Percentiles rank a stretch among this genome's conserved stretches.
Conservation (phyloP, 1,140 invertebrate species). For the Atta texana region DNA sequence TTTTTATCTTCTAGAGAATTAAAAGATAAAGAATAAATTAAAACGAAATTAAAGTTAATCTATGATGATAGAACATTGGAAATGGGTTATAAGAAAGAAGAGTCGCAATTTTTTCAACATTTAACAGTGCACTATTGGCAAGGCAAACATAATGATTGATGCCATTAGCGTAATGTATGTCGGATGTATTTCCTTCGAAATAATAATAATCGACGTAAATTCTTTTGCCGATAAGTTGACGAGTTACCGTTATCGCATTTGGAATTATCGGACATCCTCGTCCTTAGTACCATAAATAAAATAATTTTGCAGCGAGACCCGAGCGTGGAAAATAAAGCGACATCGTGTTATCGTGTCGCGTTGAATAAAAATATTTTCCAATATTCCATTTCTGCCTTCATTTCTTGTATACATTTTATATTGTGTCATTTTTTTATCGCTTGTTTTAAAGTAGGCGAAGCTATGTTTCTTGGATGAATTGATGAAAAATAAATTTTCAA, state of each 20-base stretch:
- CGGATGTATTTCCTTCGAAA: background rate
- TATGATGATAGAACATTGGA: no score
- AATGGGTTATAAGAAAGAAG: background rate
- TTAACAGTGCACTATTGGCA: background rate
- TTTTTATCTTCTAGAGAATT: no score
- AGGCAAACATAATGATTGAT: background rate
- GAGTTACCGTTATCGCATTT: conserved; percentile 39
- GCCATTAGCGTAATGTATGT: background rate
- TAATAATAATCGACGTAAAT: conserved; percentile 21
- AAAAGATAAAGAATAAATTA: no score
- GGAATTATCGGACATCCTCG: conserved; percentile 51
- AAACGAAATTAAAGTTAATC: no score
- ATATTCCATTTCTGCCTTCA: conserved; percentile 18
- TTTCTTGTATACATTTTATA: background rate
- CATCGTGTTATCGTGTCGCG: conserved; percentile 16
- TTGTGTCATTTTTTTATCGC: conserved; percentile 6
- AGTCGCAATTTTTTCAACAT: background rate
- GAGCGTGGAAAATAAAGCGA: conserved; percentile 26
- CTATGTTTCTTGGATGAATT: background rate
- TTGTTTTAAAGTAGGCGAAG: background rate
- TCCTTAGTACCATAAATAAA: conserved; percentile 45
- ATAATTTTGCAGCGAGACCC: conserved; percentile 20
- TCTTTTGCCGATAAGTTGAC: conserved; percentile 27
- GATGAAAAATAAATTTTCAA: background rate
- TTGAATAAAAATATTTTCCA: conserved; percentile 50